phyloP scores from a whole-genome alignment of 2,797 vertebrate genomes.

The Phataginus tricuspis region DNA sequence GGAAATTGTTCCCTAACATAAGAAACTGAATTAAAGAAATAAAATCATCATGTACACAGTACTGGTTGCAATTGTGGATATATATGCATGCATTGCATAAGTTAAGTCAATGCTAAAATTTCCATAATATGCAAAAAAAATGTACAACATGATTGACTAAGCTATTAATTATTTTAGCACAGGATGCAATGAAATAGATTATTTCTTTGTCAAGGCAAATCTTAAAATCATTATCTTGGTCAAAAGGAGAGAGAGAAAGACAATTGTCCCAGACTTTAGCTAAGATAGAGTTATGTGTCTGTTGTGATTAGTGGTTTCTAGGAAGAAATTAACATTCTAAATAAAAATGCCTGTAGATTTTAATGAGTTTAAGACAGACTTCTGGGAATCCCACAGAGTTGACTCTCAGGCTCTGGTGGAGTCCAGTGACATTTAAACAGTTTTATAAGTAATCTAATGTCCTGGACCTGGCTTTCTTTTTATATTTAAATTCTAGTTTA shows the following conservation, averaged over 20 bases:
- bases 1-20: neutral
- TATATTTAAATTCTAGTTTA: neutral
- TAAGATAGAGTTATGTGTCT: neutral
- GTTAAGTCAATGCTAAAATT: neutral
- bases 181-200: neutral
- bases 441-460: neutral
- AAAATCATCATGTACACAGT: neutral
- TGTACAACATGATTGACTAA: neutral
- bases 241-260: neutral
- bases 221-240: neutral
- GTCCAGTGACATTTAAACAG: neutral
- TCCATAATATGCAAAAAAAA: neutral
- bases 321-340: slow-evolving; percentile 15
- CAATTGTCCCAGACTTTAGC: neutral
- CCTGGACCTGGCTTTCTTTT: neutral
- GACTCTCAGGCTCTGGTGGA: neutral
- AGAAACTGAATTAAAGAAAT: neutral
- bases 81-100: neutral
- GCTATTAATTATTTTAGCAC: neutral
- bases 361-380: slow-evolving; percentile 18
- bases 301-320: neutral
- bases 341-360: slow-evolving; percentile 30
- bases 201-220: neutral
- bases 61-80: neutral
- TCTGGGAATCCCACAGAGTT: neutral